Conservation (phyloP, 2,888 invertebrate species). For the Rhopalosiphum nymphaeae region DNA sequence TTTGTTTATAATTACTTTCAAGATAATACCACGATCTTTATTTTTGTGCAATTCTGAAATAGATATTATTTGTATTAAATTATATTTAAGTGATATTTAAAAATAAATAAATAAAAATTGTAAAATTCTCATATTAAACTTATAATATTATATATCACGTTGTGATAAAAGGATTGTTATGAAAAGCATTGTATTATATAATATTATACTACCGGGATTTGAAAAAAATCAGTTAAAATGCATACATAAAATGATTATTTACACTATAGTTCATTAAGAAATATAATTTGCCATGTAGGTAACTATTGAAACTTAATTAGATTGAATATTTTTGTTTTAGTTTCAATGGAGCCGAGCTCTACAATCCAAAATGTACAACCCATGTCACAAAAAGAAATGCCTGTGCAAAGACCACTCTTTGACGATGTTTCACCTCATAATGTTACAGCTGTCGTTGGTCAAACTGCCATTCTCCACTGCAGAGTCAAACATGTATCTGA, state of each 20-base stretch:
- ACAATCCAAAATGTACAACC: constrained; percentile 53
- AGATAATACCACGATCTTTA: too few species aligned
- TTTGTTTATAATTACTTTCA: too few species aligned
- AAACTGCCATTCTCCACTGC: constrained; percentile 83
- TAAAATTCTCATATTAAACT: neutral
- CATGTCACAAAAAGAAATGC: constrained; percentile 33
- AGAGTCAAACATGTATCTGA: constrained; percentile 89
- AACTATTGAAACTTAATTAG: neutral
- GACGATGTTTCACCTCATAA: constrained; percentile 87
- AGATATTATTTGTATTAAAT: too few species aligned
- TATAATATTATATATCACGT: neutral
- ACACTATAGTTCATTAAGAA: neutral
- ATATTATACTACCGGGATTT: neutral
- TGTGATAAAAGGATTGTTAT: neutral
- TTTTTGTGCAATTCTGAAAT: too few species aligned
- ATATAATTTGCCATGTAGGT: neutral
- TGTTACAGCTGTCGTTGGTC: constrained; percentile 86
- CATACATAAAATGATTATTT: neutral
- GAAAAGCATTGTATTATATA: neutral
- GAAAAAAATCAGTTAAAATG: neutral
- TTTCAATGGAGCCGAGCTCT: constrained; percentile 45
- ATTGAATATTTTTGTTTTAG: constrained; percentile 41
- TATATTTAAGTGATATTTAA: too few species aligned
- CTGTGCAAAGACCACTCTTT: constrained; percentile 77
- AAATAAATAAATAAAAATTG: neutral